phyloP scores from a whole-genome alignment of 2,888 invertebrate species.

The Teleiodes luculella region DNA sequence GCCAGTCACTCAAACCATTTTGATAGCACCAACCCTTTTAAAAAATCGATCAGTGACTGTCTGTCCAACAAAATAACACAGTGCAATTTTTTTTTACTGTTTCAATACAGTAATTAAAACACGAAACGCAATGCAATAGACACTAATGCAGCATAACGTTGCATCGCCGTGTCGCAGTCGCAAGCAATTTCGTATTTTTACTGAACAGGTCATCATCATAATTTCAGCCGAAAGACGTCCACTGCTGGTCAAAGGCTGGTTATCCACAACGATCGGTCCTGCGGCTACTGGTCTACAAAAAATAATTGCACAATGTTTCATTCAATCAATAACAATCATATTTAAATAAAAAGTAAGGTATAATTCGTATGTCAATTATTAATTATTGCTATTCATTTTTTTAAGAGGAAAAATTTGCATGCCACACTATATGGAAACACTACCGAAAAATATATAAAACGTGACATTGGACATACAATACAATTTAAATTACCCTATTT shows the following conservation, averaged over 20 bases:
- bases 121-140: no score
- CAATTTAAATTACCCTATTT: conserved; percentile 3
- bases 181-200: no score
- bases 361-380: not conserved
- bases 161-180: no score
- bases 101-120: no score
- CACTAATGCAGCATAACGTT: no score
- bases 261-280: no score
- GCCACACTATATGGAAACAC: not conserved
- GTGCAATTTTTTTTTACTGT: conserved; percentile 18
- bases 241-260: no score
- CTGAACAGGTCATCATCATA: no score
- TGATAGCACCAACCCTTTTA: conserved; percentile 69
- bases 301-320: no score
- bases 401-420: not conserved
- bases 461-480: not conserved
- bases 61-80: conserved; percentile 27
- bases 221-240: no score
- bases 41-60: conserved; percentile 54
- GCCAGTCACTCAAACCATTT: conserved; percentile 63
- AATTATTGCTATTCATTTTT: not conserved
- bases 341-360: not conserved
- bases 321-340: conserved; percentile 5
- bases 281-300: no score
- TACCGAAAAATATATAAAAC: not conserved